Base-by-base conservation (phyloP, 2,888 invertebrate species). In the Xanthia togata region DNA sequence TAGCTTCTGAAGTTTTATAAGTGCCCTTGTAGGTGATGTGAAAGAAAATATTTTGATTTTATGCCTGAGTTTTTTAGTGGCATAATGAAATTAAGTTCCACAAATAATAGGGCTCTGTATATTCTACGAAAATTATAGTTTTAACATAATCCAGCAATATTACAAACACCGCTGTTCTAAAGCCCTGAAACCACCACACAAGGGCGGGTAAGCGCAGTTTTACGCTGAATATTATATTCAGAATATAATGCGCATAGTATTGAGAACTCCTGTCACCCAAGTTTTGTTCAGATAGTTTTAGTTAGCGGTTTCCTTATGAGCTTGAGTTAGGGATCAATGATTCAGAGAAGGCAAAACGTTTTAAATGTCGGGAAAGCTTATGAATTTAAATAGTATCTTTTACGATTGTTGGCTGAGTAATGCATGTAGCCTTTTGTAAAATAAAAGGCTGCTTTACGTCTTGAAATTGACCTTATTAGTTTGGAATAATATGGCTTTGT, bases 141-240 rank as follows among this genome's bases (percentile, higher is more conserved):
- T 31, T 26, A 14, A 57, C 6, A 57, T 77, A 70, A 79, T 57
- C 41, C 12, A 14, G 17, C 17, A 53, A n/a, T 26, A 23, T 62
- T 17, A 70, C 6, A 41, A 20, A 38, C 4, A 55, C 57, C 72
- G 80, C 64, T 73, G 44, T 57, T 73, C 35, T 80, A 5, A 68
- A 79, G 67, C n/a, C 76, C 38, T 26, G 31, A 64, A 62, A 62
- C 60, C 35, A 11, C 35, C 12, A 47, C 63, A 62, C 83, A 65
- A 35, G 55, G 65, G 17, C 68, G 35, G n/a, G 59, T 79, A 87
- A 88, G 85, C 87, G 88, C 87, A 90, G 86, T 88, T 87, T 87
- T 87, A 76, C 85, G 83, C 85, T 80, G 81, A 84, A 87, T 87
- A 87, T 88, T 87, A 86, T 85, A 79, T 85, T 75, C 78, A 84